Evolutionary conservation across 1,140 invertebrate genomes (phyloP).

Genomic region (Heliconius hermathena): DNA sequence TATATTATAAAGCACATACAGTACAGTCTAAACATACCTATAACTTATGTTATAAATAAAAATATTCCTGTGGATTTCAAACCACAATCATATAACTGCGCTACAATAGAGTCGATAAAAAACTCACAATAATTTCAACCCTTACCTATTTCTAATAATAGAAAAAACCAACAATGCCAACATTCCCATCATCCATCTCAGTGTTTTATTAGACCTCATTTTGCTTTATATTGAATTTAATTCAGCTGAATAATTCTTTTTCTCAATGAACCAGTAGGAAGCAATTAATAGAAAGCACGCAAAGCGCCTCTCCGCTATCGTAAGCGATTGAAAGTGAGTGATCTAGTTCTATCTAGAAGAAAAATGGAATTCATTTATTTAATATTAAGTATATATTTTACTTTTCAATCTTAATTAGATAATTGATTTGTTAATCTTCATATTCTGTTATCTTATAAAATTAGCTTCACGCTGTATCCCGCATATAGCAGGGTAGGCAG

Average conservation of each 20-base stretch:
- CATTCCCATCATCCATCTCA: not conserved
- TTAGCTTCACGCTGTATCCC: too few species aligned
- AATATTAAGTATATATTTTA: not conserved
- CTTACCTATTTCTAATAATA: not conserved
- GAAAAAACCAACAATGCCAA: not conserved
- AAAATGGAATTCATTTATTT: not conserved
- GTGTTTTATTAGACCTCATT: not conserved
- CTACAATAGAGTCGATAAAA: not conserved
- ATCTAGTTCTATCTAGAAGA: not conserved
- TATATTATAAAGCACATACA: too few species aligned
- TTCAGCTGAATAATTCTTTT: conserved; percentile 1
- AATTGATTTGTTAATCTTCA: not conserved
- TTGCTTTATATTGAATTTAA: conserved; percentile 11
- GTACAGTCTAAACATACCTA: too few species aligned
- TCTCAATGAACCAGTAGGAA: conserved; percentile 3
- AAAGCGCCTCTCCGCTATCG: not conserved
- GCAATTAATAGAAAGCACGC: conserved; percentile 8
- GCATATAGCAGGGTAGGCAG: too few species aligned
- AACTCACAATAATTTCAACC: not conserved
- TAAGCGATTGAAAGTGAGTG: not conserved
- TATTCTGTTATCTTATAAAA: too few species aligned
- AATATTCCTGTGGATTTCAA: too few species aligned
- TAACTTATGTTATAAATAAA: too few species aligned
- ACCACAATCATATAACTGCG: too few species aligned
- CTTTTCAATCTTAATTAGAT: not conserved